Conservation (phyloP, 1,140 invertebrate species). For the Drosophila tropicalis region DNA sequence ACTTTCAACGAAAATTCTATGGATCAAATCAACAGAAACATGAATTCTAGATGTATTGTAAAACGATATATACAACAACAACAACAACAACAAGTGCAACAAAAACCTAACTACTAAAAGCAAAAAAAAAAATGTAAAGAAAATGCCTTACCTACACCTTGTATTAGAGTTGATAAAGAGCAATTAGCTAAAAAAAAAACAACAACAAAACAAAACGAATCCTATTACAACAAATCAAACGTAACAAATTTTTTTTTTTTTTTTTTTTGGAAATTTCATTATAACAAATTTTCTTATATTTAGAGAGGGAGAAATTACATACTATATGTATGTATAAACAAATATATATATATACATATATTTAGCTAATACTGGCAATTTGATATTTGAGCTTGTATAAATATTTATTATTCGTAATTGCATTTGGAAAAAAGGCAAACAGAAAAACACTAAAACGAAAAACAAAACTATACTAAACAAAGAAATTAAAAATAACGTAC, state of each 20-base stretch:
- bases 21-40: constrained; percentile 64
- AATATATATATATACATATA: neutral
- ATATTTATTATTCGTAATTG: constrained; percentile 78
- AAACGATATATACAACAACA: constrained; percentile 30
- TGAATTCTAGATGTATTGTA: constrained; percentile 21
- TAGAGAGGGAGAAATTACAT: constrained; percentile 22
- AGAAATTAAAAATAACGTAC: constrained; percentile 50
- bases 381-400: constrained; percentile 69
- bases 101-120: constrained; percentile 41
- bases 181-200: constrained; percentile 48
- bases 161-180: constrained; percentile 63
- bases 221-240: constrained; percentile 51
- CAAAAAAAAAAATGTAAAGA: constrained; percentile 5
- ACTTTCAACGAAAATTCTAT: constrained; percentile 67
- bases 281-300: constrained; percentile 28
- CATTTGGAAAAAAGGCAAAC: constrained; percentile 64
- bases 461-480: constrained; percentile 34
- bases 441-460: constrained; percentile 42
- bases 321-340: neutral
- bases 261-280: constrained; percentile 4
- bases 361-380: constrained; percentile 26
- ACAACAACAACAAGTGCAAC: constrained; percentile 55
- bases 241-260: constrained; percentile 39
- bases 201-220: constrained; percentile 9
- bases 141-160: constrained; percentile 68